These are phyloP conservation scores for Poecilia gillii DNA, from an alignment of 2,797 vertebrate genomes.

Conservation along the genomic window DNA sequence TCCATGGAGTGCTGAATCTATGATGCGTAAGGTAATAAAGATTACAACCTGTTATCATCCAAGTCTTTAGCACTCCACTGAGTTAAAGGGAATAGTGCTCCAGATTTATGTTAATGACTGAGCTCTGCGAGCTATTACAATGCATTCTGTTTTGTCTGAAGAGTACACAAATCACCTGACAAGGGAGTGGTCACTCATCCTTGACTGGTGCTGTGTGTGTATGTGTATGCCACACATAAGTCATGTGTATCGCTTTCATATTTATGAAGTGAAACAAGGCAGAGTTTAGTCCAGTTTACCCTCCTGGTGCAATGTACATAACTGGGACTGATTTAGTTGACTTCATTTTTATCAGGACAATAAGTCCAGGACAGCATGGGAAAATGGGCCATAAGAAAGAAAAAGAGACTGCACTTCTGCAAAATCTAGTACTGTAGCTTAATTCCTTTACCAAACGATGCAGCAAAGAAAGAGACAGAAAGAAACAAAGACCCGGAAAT, in stretches of 20 bases:
- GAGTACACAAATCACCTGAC: slow-evolving; percentile 71
- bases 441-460: slow-evolving; percentile 64
- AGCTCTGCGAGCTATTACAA: slow-evolving; percentile 65
- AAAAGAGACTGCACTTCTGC: slow-evolving; percentile 72
- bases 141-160: slow-evolving; percentile 59
- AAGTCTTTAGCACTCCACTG: slow-evolving; percentile 72
- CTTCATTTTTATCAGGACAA: slow-evolving; percentile 42
- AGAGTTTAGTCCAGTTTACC: slow-evolving; percentile 27
- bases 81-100: slow-evolving; percentile 63
- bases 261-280: slow-evolving; percentile 18
- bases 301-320: slow-evolving; percentile 42
- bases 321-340: slow-evolving; percentile 33
- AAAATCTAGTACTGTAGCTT: slow-evolving; percentile 77
- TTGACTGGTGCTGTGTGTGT: slow-evolving; percentile 45
- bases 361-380: slow-evolving; percentile 35
- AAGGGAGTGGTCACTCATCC: slow-evolving; percentile 69
- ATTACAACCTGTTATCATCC: slow-evolving; percentile 74
- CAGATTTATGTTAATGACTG: slow-evolving; percentile 69
- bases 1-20: slow-evolving; percentile 56
- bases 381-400: slow-evolving; percentile 65
- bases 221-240: slow-evolving; percentile 46
- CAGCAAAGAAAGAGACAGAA: slow-evolving; percentile 55
- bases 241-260: slow-evolving; percentile 33
- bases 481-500: slow-evolving; percentile 61
- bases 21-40: slow-evolving; percentile 77